Conservation (phyloP, 2,113 vertebrate species). For the Lipophrys pholis region DNA sequence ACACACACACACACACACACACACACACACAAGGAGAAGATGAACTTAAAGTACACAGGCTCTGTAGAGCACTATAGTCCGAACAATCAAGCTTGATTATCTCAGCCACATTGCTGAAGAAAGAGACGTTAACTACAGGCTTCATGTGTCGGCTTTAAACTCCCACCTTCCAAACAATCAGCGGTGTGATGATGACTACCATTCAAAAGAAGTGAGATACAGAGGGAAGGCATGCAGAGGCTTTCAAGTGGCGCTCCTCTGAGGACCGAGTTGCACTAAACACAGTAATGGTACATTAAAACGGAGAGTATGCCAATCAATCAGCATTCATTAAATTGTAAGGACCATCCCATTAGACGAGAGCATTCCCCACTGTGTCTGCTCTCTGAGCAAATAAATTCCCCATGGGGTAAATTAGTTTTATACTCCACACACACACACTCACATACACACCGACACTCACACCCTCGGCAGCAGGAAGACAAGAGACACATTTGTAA, state of each 20-base stretch:
- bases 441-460: no score
- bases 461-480: slow-evolving; percentile 2
- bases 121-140: not conserved
- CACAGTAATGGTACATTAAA: slow-evolving; percentile 56
- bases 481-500: not conserved
- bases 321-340: slow-evolving; percentile 61
- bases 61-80: not conserved
- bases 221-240: slow-evolving; percentile 15
- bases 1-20: not conserved
- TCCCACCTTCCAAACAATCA: slow-evolving; percentile 7
- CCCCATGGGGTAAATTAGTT: slow-evolving; percentile 64
- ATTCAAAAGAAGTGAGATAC: slow-evolving; percentile 11
- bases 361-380: slow-evolving; percentile 27
- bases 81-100: not conserved
- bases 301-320: slow-evolving; percentile 49
- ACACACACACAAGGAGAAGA: not conserved
- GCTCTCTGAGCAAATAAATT: slow-evolving; percentile 56
- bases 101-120: not conserved
- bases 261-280: slow-evolving; percentile 44
- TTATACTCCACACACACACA: not conserved
- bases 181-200: not conserved
- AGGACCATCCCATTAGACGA: slow-evolving; percentile 54
- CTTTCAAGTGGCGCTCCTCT: slow-evolving; percentile 36
- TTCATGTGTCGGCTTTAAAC: not conserved
- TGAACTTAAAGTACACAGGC: not conserved